Evolutionary conservation across 2,797 vertebrate genomes (phyloP).

Genomic region (Odontamblyopus rebecca): DNA sequence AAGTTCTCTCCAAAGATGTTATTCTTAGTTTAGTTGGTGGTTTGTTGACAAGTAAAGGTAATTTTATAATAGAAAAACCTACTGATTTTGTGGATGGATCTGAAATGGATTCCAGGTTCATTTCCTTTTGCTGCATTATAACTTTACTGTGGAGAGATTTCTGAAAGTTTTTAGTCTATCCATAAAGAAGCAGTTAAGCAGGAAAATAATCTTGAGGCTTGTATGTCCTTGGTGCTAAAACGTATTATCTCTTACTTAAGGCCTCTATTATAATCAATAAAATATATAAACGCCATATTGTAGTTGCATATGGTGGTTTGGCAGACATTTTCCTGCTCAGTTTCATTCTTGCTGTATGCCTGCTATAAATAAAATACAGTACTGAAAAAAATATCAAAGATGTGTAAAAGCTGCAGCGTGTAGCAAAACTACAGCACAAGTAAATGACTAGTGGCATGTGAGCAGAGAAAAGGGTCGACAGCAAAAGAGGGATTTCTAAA

Average conservation of each 20-base stretch:
- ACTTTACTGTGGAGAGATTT: background rate
- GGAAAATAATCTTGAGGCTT: background rate
- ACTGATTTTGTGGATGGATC: too few relatives aligned
- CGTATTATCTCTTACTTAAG: background rate
- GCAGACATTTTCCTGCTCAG: background rate
- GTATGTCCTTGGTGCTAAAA: background rate
- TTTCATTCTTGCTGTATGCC: background rate
- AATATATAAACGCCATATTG: background rate
- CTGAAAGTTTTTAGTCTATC: background rate
- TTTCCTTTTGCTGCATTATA: background rate
- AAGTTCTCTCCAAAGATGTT: too few relatives aligned
- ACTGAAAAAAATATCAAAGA: background rate
- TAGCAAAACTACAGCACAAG: slow-evolving; percentile 12
- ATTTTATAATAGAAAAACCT: too few relatives aligned
- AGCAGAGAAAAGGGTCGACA: slow-evolving; percentile 15
- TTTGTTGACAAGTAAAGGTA: too few relatives aligned
- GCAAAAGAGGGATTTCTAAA: slow-evolving; percentile 19
- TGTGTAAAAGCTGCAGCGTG: slow-evolving; percentile 1
- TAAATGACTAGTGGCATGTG: slow-evolving; percentile 10
- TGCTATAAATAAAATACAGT: background rate
- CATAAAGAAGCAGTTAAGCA: background rate
- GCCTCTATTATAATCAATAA: background rate
- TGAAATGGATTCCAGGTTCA: too few relatives aligned
- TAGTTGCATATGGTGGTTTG: background rate
- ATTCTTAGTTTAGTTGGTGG: too few relatives aligned